Percentiles rank a stretch among this genome's conserved stretches.
phyloP scores from a whole-genome alignment of 2,113 vertebrate genomes.

The Cacatua alba region DNA sequence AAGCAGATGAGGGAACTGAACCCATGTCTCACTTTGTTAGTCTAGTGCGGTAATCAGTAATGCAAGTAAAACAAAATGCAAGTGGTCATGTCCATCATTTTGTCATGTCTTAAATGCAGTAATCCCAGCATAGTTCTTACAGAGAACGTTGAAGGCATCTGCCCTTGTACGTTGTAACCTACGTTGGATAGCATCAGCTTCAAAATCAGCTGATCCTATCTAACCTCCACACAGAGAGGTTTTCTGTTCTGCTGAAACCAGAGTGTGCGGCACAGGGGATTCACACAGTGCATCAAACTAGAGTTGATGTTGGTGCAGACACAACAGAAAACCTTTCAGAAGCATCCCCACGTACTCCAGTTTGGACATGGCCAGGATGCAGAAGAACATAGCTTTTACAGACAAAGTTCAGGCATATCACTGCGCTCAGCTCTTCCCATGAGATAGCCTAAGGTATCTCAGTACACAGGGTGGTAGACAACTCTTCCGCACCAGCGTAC shows the following conservation, averaged over 20 bases:
- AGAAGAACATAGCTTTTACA: not conserved
- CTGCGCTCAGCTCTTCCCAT: not conserved
- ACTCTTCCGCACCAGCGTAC: not conserved
- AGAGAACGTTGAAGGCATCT: not conserved
- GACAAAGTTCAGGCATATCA: not conserved
- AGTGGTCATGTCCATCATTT: not conserved
- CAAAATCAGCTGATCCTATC: not conserved
- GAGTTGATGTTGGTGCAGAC: not conserved
- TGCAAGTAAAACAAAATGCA: not conserved
- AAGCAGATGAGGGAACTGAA: not conserved
- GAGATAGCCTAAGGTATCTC: not conserved
- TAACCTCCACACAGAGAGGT: not conserved
- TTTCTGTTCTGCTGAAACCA: not conserved
- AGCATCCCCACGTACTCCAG: not conserved
- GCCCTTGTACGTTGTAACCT: not conserved
- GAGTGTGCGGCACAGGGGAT: not conserved
- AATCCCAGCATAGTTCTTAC: not conserved
- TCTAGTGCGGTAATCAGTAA: not conserved
- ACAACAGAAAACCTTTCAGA: not conserved
- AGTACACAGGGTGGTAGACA: rapidly evolving
- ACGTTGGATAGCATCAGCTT: not conserved
- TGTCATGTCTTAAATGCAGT: not conserved
- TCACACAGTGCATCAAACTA: not conserved
- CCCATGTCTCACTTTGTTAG: not conserved
- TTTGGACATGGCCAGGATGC: not conserved